Percentiles rank a stretch among this genome's conserved stretches.
Conservation (phyloP, 2,797 vertebrate species). For the Poeciliopsis gracilis region DNA sequence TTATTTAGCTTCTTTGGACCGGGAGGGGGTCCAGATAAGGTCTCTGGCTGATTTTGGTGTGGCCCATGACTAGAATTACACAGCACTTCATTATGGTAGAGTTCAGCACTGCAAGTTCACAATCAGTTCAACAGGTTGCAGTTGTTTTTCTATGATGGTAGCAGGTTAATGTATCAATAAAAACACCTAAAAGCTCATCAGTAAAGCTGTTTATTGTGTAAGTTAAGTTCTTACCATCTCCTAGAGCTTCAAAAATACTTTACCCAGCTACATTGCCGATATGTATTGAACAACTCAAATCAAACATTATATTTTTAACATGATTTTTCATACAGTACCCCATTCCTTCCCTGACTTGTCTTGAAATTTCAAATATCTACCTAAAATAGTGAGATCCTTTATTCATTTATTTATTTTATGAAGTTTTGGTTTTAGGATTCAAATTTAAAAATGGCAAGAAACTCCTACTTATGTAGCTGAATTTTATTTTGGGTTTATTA, state of each 20-base stretch:
- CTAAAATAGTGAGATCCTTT: no score
- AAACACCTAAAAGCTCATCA: background rate
- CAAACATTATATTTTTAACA: background rate
- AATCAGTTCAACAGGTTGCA: background rate
- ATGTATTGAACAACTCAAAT: background rate
- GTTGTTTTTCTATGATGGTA: background rate
- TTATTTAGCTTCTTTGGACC: background rate
- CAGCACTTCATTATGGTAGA: background rate
- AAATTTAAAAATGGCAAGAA: background rate
- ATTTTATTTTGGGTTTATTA: no score
- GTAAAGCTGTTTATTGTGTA: background rate
- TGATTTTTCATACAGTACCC: no score
- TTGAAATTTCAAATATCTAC: background rate
- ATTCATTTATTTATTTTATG: background rate
- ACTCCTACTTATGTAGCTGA: no score
- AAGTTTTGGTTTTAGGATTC: background rate
- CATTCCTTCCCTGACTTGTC: background rate
- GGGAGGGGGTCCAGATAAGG: background rate
- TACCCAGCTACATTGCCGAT: no score
- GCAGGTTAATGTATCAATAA: background rate
- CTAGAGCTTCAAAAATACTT: background rate
- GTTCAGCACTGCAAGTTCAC: background rate
- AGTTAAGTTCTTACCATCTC: background rate
- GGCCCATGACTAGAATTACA: background rate
- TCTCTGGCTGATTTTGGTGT: conserved; percentile 3